A percentile compares a stretch with the other conserved stretches of the same genome.
phyloP scores from a whole-genome alignment of 2,113 vertebrate species.

The Ailuropoda melanoleuca region DNA sequence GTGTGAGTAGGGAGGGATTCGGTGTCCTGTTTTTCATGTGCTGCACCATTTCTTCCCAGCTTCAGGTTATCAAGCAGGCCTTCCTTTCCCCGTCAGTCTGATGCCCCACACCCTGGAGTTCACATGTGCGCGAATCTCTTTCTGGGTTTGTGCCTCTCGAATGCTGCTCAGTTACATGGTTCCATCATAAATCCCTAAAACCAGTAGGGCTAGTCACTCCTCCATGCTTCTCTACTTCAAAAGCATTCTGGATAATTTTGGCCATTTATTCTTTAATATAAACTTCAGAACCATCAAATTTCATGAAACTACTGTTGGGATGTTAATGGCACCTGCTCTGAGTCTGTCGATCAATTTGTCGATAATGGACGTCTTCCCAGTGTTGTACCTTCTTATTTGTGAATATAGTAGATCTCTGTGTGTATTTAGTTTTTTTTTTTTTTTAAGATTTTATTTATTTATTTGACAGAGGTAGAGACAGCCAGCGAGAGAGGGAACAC shows the following conservation, averaged over 20 bases:
- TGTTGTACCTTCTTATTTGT: neutral
- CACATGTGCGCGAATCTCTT: fast-evolving
- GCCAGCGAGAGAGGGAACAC: too few relatives aligned
- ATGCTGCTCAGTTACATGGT: fast-evolving
- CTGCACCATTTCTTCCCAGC: neutral
- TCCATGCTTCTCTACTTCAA: neutral
- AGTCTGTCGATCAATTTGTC: neutral
- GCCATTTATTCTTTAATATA: neutral
- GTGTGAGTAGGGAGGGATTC: neutral
- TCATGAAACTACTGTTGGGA: neutral
- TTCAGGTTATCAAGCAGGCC: neutral
- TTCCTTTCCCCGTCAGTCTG: neutral
- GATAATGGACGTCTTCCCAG: neutral
- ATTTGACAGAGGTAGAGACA: too few relatives aligned
- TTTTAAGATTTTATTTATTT: too few relatives aligned
- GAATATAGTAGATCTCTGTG: neutral
- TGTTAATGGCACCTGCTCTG: neutral
- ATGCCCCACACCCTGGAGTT: neutral
- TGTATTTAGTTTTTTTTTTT: neutral
- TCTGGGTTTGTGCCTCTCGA: too few relatives aligned
- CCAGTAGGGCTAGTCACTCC: neutral
- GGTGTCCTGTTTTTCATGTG: neutral
- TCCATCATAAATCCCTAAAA: neutral
- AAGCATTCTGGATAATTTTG: neutral
- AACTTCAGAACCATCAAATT: neutral